phyloP scores from a whole-genome alignment of 2,113 vertebrate genomes.

The Phasianus colchicus region DNA sequence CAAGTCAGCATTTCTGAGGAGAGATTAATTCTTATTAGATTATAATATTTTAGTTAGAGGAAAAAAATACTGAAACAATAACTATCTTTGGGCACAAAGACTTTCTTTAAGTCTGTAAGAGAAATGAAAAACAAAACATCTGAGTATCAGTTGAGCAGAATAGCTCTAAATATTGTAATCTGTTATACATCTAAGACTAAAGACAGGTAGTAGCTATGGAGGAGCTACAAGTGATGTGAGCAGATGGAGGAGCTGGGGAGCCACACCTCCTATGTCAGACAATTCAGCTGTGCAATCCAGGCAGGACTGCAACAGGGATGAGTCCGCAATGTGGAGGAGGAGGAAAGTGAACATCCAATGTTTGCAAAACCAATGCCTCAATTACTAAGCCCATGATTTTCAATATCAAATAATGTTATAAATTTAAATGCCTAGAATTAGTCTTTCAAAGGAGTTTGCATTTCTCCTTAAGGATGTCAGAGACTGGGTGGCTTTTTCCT shows the following conservation, averaged over 20 bases:
- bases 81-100: background rate
- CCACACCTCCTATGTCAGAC: background rate
- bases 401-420: background rate
- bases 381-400: background rate
- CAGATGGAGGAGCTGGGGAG: background rate
- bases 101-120: background rate
- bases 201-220: background rate
- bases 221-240: background rate
- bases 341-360: background rate
- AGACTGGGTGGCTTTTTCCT: background rate
- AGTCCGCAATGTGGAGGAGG: background rate
- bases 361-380: background rate
- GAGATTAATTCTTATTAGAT: background rate
- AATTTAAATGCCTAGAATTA: background rate
- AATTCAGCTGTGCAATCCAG: background rate
- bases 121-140: background rate
- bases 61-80: background rate
- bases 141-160: background rate
- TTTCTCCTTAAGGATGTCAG: background rate
- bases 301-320: accelerated
- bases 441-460: background rate
- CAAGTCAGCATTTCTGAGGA: background rate
- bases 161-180: background rate
- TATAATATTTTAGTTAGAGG: background rate
- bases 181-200: background rate